These are phyloP conservation scores for Zeus faber DNA, from an alignment of 2,113 vertebrate species.

Conservation along the genomic window DNA sequence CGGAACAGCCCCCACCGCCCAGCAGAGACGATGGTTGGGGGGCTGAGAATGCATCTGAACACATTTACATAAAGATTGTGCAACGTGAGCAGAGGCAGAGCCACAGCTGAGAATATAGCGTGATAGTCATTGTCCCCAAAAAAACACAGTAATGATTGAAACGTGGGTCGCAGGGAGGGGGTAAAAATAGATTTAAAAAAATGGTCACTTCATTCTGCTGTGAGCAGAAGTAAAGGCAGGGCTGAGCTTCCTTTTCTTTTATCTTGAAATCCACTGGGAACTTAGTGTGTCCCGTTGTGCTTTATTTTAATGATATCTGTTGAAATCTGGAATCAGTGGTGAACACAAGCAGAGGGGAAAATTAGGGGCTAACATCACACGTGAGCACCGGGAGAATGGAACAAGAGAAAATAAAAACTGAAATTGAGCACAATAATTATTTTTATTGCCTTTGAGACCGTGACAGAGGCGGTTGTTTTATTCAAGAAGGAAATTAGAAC, in stretches of 20 bases:
- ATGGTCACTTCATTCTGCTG: constrained; percentile 14
- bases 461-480: constrained; percentile 6
- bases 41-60: constrained; percentile 71
- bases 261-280: neutral
- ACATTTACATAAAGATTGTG: constrained; percentile 79
- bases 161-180: constrained; percentile 6
- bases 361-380: constrained; percentile 3
- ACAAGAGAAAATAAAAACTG: constrained; percentile 20
- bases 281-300: neutral
- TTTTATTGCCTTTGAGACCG: constrained; percentile 7
- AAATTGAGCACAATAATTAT: constrained; percentile 24
- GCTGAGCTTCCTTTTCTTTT: neutral
- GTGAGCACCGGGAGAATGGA: constrained; percentile 1
- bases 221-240: constrained; percentile 8
- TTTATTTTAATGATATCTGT: constrained; percentile 3
- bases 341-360: neutral
- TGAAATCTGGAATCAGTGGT: neutral
- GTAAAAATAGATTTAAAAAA: constrained; percentile 11
- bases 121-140: constrained; percentile 44
- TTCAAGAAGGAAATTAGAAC: constrained; percentile 11
- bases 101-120: constrained; percentile 42
- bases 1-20: constrained; percentile 36
- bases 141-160: constrained; percentile 47
- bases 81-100: constrained; percentile 42
- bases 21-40: constrained; percentile 48